Evolutionary conservation across 2,113 vertebrate species (phyloP).

Genomic region (Actinemys pallida): DNA sequence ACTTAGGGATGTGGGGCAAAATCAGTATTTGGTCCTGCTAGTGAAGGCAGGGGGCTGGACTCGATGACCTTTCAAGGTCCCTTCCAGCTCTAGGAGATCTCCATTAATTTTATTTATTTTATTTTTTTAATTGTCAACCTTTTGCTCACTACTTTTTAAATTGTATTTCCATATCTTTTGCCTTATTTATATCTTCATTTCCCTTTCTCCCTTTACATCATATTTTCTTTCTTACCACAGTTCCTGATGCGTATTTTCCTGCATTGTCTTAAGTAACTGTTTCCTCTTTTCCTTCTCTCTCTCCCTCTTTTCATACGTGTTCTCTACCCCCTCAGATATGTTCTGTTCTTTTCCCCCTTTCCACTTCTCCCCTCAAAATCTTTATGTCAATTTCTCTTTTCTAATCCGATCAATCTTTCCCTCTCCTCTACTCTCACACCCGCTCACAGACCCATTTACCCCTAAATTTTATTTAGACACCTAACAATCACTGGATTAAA

Average conservation of each 20-base stretch:
- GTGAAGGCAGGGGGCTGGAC: too few relatives aligned
- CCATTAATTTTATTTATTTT: too few relatives aligned
- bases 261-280: neutral
- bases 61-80: too few relatives aligned
- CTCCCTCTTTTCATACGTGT: neutral
- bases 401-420: neutral
- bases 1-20: too few relatives aligned
- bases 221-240: neutral
- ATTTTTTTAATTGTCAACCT: neutral
- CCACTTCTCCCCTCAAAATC: neutral
- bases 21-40: too few relatives aligned
- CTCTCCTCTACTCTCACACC: neutral
- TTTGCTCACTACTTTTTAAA: neutral
- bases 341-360: neutral
- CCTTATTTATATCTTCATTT: neutral
- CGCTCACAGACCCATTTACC: neutral
- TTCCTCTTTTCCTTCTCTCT: neutral
- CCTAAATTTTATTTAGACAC: neutral
- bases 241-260: neutral
- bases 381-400: neutral
- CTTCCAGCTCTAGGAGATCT: too few relatives aligned
- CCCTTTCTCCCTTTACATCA: neutral
- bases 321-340: neutral
- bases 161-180: neutral
- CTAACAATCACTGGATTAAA: neutral